These are phyloP conservation scores for Aphelenchoides besseyi DNA, from an alignment of 1,140 invertebrate species.

Conservation along the genomic window DNA sequence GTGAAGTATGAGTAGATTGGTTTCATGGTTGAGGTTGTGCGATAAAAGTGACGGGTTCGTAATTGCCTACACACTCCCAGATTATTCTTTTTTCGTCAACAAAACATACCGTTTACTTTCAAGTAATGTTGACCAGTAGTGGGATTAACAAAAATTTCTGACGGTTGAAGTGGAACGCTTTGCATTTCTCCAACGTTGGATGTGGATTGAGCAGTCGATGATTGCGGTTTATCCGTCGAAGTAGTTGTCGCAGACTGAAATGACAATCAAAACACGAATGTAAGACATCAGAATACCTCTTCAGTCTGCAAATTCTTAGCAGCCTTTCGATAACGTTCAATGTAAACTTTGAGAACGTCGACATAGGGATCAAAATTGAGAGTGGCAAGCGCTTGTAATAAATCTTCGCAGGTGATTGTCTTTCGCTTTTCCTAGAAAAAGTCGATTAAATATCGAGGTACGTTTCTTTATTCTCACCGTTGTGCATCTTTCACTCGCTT, in stretches of 20 bases:
- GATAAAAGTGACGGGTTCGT: too few species aligned
- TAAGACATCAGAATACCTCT: not conserved
- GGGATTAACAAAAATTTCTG: conserved; percentile 38
- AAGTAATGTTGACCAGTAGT: conserved; percentile 46
- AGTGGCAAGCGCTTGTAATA: conserved; percentile 79
- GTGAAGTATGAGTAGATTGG: too few species aligned
- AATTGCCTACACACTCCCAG: too few species aligned
- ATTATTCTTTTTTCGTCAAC: conserved; percentile 6
- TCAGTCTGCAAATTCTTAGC: conserved; percentile 21
- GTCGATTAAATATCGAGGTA: too few species aligned
- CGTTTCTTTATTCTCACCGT: conserved; percentile 32
- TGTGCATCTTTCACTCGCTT: conserved; percentile 65
- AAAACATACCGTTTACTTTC: conserved; percentile 12
- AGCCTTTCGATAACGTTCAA: conserved; percentile 91
- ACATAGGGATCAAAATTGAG: conserved; percentile 98
- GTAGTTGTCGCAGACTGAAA: conserved; percentile 5
- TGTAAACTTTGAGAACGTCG: conserved; percentile 88
- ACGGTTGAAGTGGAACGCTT: conserved; percentile 33
- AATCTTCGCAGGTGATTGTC: conserved; percentile 96
- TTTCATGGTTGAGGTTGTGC: too few species aligned
- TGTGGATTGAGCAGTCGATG: not conserved
- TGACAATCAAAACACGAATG: too few species aligned
- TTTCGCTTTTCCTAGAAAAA: conserved; percentile 96
- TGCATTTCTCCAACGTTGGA: too few species aligned
- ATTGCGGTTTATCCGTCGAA: not conserved